Percentiles rank a stretch among this genome's conserved stretches.
Evolutionary conservation across 1,140 invertebrate species (phyloP).

Genomic region (Drosophila santomea): DNA sequence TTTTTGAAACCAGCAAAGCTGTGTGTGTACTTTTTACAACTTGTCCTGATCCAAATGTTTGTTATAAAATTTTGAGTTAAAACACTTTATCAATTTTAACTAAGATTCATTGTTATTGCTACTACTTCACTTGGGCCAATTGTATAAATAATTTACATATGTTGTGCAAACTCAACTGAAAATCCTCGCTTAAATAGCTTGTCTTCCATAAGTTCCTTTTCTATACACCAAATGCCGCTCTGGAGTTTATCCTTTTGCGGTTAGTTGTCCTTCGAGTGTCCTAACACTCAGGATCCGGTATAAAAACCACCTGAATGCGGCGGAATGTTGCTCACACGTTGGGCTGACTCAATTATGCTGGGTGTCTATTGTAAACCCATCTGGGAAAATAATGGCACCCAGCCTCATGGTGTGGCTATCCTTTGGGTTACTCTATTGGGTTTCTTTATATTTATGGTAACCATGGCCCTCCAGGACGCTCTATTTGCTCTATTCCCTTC

Average conservation of each 20-base stretch:
- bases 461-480: constrained; percentile 6
- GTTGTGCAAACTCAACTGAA: not conserved
- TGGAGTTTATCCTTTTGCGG: constrained; percentile 22
- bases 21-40: not conserved
- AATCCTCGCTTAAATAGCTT: not conserved
- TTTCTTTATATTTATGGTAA: constrained; percentile 59
- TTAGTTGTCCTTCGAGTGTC: constrained; percentile 15
- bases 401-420: constrained; percentile 22
- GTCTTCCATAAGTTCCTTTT: not conserved
- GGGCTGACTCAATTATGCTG: constrained; percentile 52
- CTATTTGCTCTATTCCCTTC: constrained; percentile 22
- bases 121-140: no score
- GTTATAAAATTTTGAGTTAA: not conserved
- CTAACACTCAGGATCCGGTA: constrained; percentile 10
- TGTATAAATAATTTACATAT: no score
- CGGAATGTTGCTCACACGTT: constrained; percentile 11
- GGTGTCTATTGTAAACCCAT: constrained; percentile 48
- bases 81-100: no score
- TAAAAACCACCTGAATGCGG: constrained; percentile 20
- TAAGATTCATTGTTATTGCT: no score
- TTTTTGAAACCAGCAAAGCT: constrained; percentile 13
- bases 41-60: not conserved
- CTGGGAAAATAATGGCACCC: constrained; percentile 20
- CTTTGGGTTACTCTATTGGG: constrained; percentile 15
- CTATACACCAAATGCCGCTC: not conserved